Base-by-base conservation (phyloP, 2,113 vertebrate species). In the Dicerorhinus sumatrensis region DNA sequence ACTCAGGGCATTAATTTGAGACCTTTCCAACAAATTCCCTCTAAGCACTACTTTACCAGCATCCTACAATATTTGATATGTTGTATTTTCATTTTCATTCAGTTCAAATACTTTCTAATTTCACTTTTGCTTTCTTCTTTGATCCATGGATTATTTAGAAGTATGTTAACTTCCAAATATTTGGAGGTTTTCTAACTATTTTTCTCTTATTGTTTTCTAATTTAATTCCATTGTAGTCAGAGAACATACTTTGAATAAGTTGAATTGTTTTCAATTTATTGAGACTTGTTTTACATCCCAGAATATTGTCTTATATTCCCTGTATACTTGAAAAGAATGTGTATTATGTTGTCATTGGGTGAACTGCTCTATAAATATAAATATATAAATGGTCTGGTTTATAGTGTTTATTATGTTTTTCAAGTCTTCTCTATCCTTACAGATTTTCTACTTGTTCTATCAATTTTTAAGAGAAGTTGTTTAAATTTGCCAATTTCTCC, bases 211-310 rank as follows among this genome's bases (percentile, higher is more conserved):
- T 82, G 21, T 88, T 72, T 36, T 56, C 60, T 82, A 77, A 85
- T 70, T 88, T 93, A 60, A 51, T 85, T 79, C 23, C 48, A 39
- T 56, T 91, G 13, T n/a, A 73, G 76, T 79, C 72, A 69, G 56
- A 79, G 75, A 95, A 84, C 12, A 67, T 63, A n/a, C 36, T 79
- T 73, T 91, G 85, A 87, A 70, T 82, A 8, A 88, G 42, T 56
- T 92, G 51, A 92, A 65, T 29, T 89, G 29, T 89, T 95, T 96
- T 86, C 58, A 91, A 17, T 91, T 93, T 83, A 90, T 63, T 31
- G 33, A 75, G 42, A 25, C 42, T 86, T 80, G 48, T 70, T 69
- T 91, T 54, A 73, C 65, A 56, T 69, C 7, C 6, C 42, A 69
- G 83, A 75, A 76, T 70, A 63, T 56, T 80, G 58, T 63, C 51